These are phyloP conservation scores for Pseudoips prasinana DNA, from an alignment of 2,888 invertebrate species.

Conservation along the genomic window DNA sequence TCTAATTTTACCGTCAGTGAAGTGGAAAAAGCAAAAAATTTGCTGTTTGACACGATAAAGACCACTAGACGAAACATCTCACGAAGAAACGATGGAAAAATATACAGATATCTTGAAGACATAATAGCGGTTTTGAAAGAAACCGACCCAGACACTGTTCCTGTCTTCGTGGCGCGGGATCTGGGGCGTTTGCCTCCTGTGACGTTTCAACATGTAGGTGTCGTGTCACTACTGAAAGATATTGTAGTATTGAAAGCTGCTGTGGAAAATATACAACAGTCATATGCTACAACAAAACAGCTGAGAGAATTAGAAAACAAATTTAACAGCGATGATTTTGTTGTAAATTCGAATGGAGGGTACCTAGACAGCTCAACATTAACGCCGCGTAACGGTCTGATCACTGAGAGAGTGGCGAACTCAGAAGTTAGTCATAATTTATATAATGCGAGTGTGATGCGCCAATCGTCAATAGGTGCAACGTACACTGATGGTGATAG, in stretches of 20 bases:
- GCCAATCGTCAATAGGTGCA: too few relatives aligned
- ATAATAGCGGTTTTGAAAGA: slow-evolving; percentile 3
- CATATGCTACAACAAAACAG: neutral
- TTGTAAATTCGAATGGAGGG: too few relatives aligned
- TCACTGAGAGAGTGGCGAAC: too few relatives aligned
- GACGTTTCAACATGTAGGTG: slow-evolving; percentile 5
- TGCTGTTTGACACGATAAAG: slow-evolving; percentile 1
- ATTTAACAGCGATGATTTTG: too few relatives aligned
- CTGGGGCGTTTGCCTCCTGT: slow-evolving; percentile 7
- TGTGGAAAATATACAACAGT: neutral
- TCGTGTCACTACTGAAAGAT: neutral
- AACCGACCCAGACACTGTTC: slow-evolving; percentile 1
- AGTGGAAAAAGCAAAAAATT: slow-evolving; percentile 2
- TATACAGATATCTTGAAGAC: slow-evolving; percentile 3
- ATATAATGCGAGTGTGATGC: too few relatives aligned
- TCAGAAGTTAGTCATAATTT: too few relatives aligned
- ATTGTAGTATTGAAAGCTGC: slow-evolving; percentile 1
- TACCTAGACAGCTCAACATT: neutral
- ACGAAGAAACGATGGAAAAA: neutral
- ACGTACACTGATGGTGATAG: too few relatives aligned
- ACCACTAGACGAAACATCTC: neutral
- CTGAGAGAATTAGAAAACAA: neutral
- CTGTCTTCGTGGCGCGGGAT: slow-evolving; percentile 6
- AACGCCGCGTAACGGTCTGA: too few relatives aligned
- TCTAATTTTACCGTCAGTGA: slow-evolving; percentile 1